These are phyloP conservation scores for Oncorhynchus masou DNA, from an alignment of 2,113 vertebrate species.

Conservation along the genomic window DNA sequence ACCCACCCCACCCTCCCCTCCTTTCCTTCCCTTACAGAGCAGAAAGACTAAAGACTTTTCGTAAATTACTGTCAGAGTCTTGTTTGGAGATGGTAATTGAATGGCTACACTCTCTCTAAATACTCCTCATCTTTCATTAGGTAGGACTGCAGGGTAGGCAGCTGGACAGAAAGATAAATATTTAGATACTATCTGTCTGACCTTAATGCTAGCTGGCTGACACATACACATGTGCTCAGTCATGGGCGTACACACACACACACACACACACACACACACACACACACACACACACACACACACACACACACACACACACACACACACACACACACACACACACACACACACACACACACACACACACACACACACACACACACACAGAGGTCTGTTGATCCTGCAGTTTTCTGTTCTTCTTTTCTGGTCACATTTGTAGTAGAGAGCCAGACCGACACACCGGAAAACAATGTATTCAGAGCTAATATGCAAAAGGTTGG, in stretches of 20 bases:
- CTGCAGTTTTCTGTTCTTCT: not conserved
- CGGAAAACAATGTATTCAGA: constrained; percentile 38
- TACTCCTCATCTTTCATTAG: not conserved
- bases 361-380: no score
- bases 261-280: no score
- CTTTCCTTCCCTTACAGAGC: not conserved
- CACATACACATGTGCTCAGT: no score
- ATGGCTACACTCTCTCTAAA: constrained; percentile 5
- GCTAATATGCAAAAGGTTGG: constrained; percentile 49
- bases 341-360: no score
- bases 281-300: no score
- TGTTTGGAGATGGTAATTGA: constrained; percentile 8
- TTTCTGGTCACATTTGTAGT: not conserved
- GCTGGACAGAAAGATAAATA: not conserved
- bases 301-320: no score
- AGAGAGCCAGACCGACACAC: constrained; percentile 23
- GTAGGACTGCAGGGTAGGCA: not conserved
- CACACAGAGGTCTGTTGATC: constrained; percentile 39
- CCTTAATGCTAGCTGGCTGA: not conserved
- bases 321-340: no score
- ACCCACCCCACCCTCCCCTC: not conserved
- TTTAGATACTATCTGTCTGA: not conserved
- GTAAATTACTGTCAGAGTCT: not conserved
- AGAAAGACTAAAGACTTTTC: not conserved
- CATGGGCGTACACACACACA: no score